Evolutionary conservation across 2,888 invertebrate species (phyloP).

Genomic region (Eupithecia exiguata): DNA sequence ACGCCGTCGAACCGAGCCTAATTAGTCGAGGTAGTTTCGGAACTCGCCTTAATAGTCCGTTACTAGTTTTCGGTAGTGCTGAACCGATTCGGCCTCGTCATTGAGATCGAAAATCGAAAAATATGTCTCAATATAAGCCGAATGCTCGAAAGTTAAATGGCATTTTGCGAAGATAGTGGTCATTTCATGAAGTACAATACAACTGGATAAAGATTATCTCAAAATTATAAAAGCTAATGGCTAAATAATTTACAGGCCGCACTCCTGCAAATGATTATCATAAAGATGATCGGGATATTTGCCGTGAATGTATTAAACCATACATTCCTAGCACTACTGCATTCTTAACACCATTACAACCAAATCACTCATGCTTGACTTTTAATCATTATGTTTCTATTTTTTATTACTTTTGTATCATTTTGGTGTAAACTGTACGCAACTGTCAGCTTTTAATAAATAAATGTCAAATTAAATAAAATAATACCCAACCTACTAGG

Average conservation of each 20-base stretch:
- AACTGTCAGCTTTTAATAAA: too few relatives aligned
- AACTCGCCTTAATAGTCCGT: slow-evolving; percentile 53
- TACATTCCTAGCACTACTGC: background rate
- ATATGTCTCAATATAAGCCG: background rate
- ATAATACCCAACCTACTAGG: too few relatives aligned
- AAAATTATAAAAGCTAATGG: too few relatives aligned
- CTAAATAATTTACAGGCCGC: too few relatives aligned
- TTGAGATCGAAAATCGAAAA: background rate
- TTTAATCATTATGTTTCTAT: too few relatives aligned
- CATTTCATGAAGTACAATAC: background rate
- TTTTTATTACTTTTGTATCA: too few relatives aligned
- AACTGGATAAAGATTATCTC: background rate
- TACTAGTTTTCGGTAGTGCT: slow-evolving; percentile 16
- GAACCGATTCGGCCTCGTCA: background rate
- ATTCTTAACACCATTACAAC: background rate
- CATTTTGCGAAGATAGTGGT: background rate
- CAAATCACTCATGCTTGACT: too few relatives aligned
- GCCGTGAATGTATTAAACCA: too few relatives aligned
- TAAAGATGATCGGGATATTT: too few relatives aligned
- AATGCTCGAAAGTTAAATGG: background rate
- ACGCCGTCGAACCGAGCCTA: slow-evolving; percentile 48
- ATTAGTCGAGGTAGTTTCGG: slow-evolving; percentile 58
- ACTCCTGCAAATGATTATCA: too few relatives aligned
- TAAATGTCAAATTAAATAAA: too few relatives aligned
- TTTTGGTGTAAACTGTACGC: too few relatives aligned